A percentile compares a stretch with the other conserved stretches of the same genome.
Evolutionary conservation across 2,113 vertebrate species (phyloP).

Genomic region (Triplophysa dalaica): DNA sequence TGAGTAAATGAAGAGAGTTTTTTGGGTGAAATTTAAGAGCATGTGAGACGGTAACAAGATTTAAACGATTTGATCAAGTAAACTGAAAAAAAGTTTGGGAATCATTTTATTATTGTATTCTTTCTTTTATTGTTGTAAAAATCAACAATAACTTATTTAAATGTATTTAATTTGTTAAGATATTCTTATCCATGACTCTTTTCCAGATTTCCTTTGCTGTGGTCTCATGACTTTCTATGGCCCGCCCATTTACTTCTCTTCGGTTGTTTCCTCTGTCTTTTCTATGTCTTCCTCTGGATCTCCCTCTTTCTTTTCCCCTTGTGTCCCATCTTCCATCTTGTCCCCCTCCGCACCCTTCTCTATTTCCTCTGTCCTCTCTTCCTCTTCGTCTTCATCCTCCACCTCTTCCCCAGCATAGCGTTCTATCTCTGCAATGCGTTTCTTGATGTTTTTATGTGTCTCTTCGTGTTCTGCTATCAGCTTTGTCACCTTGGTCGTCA

Average conservation of each 20-base stretch:
- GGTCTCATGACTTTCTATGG: neutral
- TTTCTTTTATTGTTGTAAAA: no score
- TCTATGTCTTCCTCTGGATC: constrained; percentile 29
- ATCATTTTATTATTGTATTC: no score
- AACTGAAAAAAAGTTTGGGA: no score
- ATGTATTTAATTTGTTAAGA: no score
- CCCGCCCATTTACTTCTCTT: constrained; percentile 16
- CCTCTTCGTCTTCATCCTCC: constrained; percentile 67
- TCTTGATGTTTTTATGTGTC: constrained; percentile 78
- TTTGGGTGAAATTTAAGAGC: no score
- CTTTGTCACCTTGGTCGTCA: constrained; percentile 85
- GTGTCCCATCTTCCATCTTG: neutral
- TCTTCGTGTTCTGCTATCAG: constrained; percentile 80
- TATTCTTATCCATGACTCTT: neutral
- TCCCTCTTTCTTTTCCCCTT: constrained; percentile 16
- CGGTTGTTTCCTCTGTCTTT: neutral
- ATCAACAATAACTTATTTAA: no score
- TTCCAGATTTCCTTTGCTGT: neutral
- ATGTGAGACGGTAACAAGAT: no score
- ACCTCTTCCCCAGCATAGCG: constrained; percentile 68
- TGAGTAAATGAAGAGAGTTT: no score
- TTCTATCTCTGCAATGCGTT: constrained; percentile 81
- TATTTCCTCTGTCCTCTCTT: constrained; percentile 42
- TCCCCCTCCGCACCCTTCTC: constrained; percentile 10
- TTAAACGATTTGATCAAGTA: no score